Evolutionary conservation across 1,140 invertebrate species (phyloP).

Genomic region (Sitobion miscanthi): DNA sequence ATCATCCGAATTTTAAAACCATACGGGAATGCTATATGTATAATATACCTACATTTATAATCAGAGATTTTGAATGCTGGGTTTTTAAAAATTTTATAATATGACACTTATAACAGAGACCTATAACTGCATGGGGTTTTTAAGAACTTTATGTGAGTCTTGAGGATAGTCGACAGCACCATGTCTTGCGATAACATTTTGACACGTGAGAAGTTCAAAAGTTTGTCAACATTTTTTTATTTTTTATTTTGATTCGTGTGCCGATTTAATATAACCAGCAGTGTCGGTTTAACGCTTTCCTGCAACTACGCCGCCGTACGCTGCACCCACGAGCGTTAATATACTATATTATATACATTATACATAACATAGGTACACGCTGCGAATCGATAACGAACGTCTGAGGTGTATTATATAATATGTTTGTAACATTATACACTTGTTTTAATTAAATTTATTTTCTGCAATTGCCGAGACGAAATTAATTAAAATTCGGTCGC

Average conservation of each 20-base stretch:
- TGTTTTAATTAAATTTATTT: conserved; percentile 15
- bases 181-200: not conserved
- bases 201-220: not conserved
- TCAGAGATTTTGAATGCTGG: too few species aligned
- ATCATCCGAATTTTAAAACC: too few species aligned
- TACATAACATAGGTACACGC: too few species aligned
- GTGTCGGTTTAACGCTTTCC: not conserved
- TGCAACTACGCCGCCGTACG: too few species aligned
- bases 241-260: not conserved
- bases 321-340: not conserved
- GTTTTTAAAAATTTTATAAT: too few species aligned
- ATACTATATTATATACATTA: too few species aligned
- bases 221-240: not conserved
- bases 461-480: not conserved
- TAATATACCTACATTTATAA: too few species aligned
- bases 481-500: conserved; percentile 5
- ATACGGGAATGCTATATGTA: too few species aligned
- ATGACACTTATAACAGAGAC: not conserved
- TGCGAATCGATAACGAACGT: not conserved
- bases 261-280: not conserved
- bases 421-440: conserved; percentile 17
- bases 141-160: not conserved
- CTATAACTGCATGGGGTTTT: not conserved
- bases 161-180: not conserved
- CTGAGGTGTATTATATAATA: not conserved